phyloP scores from a whole-genome alignment of 1,140 invertebrate genomes.

The Philaenus spumarius region DNA sequence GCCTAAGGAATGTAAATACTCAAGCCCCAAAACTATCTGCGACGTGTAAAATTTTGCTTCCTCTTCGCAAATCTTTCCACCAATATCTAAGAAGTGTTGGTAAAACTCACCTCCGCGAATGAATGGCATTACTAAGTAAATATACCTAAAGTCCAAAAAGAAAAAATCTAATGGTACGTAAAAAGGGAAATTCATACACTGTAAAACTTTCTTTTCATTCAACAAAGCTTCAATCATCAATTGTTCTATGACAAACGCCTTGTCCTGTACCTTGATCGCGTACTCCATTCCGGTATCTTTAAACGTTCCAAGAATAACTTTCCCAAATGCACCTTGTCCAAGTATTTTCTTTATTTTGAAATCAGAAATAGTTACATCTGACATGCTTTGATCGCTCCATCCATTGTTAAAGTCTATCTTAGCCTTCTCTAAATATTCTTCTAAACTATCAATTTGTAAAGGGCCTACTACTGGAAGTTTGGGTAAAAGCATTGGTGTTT shows the following conservation, averaged over 20 bases:
- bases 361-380: conserved; percentile 33
- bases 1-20: conserved; percentile 89
- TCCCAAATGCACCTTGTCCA: conserved; percentile 85
- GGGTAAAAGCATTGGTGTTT: too few species aligned
- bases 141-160: conserved; percentile 82
- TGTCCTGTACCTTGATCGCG: conserved; percentile 90
- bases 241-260: conserved; percentile 74
- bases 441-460: background rate
- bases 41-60: conserved; percentile 86
- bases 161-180: conserved; percentile 72
- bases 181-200: conserved; percentile 75
- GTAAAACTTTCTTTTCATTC: conserved; percentile 80
- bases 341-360: conserved; percentile 61
- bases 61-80: conserved; percentile 70
- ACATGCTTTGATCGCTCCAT: background rate
- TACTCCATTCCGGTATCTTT: conserved; percentile 49
- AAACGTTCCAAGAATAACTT: conserved; percentile 76
- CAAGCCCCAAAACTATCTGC: conserved; percentile 85
- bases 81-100: conserved; percentile 48
- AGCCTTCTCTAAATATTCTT: background rate
- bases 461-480: background rate
- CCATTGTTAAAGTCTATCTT: background rate
- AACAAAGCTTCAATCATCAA: conserved; percentile 82
- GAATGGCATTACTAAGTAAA: conserved; percentile 76
- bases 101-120: conserved; percentile 81